Evolutionary conservation across 2,888 invertebrate species (phyloP).

Genomic region (Erebia ligea): DNA sequence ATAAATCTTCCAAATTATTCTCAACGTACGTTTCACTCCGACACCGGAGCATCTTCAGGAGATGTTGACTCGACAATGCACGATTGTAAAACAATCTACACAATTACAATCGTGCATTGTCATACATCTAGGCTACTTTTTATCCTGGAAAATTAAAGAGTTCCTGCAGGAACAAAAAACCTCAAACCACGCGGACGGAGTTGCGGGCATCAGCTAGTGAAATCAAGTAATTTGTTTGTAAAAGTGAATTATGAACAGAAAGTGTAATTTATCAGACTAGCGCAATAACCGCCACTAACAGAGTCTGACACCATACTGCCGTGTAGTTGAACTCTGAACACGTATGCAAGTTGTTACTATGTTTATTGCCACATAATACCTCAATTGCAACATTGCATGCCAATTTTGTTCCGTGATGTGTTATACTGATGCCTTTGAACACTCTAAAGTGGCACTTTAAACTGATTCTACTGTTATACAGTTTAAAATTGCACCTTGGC

Average conservation of each 20-base stretch:
- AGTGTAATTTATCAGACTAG: slow-evolving; percentile 9
- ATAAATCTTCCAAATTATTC: no score
- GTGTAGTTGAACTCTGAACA: neutral
- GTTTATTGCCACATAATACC: slow-evolving; percentile 33
- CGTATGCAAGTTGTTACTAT: slow-evolving; percentile 26
- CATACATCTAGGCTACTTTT: no score
- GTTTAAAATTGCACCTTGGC: slow-evolving; percentile 21
- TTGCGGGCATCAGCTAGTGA: no score
- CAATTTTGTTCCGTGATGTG: slow-evolving; percentile 29
- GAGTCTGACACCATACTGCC: slow-evolving; percentile 18
- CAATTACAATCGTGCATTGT: no score
- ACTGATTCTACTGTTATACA: slow-evolving; percentile 17
- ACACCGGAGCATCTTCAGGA: no score
- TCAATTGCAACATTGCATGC: slow-evolving; percentile 33
- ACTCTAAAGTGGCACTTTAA: slow-evolving; percentile 21
- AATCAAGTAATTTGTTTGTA: neutral
- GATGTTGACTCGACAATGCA: no score
- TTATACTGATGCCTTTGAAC: slow-evolving; percentile 25
- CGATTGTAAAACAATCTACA: no score
- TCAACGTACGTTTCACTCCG: no score
- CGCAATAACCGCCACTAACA: slow-evolving; percentile 6
- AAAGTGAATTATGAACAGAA: neutral
- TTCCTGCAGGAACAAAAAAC: no score
- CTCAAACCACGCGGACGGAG: no score
- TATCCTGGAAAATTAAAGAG: no score